Evolutionary conservation across 2,888 invertebrate species (phyloP).

Genomic region (Diadromus collaris): DNA sequence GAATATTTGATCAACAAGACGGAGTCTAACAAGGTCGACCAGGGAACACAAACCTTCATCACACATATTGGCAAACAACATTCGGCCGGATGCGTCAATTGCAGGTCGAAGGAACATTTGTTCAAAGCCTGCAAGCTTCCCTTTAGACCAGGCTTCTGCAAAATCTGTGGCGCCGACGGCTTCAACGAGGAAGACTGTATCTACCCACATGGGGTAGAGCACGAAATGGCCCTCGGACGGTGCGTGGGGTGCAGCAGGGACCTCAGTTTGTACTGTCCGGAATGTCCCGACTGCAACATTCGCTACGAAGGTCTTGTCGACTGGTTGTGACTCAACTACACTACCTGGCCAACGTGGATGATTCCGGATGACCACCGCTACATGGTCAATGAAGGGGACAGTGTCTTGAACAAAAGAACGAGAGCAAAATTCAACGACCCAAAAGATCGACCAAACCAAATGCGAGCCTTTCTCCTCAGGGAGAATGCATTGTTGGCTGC

Average conservation of each 20-base stretch:
- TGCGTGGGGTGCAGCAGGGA: constrained; percentile 39
- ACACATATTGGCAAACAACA: constrained; percentile 19
- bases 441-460: constrained; percentile 22
- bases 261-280: constrained; percentile 37
- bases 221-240: constrained; percentile 36
- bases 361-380: constrained; percentile 34
- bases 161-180: constrained; percentile 28
- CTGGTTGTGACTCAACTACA: constrained; percentile 30
- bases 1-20: not conserved
- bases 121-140: constrained; percentile 31
- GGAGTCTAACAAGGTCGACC: constrained; percentile 12
- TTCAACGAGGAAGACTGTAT: constrained; percentile 39
- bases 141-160: constrained; percentile 42
- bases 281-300: constrained; percentile 46
- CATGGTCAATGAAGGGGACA: constrained; percentile 11
- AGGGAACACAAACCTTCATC: constrained; percentile 35
- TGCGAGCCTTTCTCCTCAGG: constrained; percentile 16
- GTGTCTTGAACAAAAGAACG: not conserved
- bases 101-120: not conserved
- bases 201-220: constrained; percentile 48
- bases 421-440: constrained; percentile 30
- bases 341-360: constrained; percentile 33
- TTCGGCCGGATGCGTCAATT: constrained; percentile 39
- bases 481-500: constrained; percentile 16
- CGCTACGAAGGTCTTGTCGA: constrained; percentile 29